Evolutionary conservation across 2,797 vertebrate genomes (phyloP), one percentile per base, ranked within the genome.

Genomic region (Pseudochirops cupreus): DNA sequence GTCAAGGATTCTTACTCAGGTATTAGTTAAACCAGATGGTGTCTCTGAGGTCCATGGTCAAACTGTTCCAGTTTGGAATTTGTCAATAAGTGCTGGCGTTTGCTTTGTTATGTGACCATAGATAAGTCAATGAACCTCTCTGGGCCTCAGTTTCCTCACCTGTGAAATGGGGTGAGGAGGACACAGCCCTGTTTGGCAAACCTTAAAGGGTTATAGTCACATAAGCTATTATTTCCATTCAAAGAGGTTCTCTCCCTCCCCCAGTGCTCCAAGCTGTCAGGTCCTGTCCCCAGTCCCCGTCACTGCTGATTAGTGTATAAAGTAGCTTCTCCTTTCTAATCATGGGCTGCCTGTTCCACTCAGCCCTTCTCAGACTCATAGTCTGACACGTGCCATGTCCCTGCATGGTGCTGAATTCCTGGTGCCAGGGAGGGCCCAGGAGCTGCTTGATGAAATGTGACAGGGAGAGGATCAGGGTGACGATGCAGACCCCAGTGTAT

Each of bases 331-430:
- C n/a, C 67, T 50, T 82, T 14, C 13, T 0, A 0, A 1, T 91
- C 55, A 18, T 0, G 0, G 4, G 1, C 74, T 1, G 54, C 67
- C 94, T 82, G 91, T 39, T 90, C 92, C 0, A 0, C 94, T 93
- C 94, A 55, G 90, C 10, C 91, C 87, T 11, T 0, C 92, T 91
- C 52, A 53, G 58, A 29, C 58, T 93, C 91, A 26, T 21, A 0
- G 6, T 53, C 52, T 93, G 53, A 13, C 58, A 91, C 7, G 5
- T 93, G 93, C 95, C 96, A 92, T 90, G 31, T 92, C 90, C 92
- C 94, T 91, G n/a, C 92, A 46, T n/a, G 90, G 94, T 26, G 54
- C 56, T 39, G 58, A 29, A 50, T 58, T 62, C 0, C 3, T 28
- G 0, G 87, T 26, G 93, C 18, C 92, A 29, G 50, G 92, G 82